Evolutionary conservation across 2,113 vertebrate genomes (phyloP).

Genomic region (Sceloporus undulatus): DNA sequence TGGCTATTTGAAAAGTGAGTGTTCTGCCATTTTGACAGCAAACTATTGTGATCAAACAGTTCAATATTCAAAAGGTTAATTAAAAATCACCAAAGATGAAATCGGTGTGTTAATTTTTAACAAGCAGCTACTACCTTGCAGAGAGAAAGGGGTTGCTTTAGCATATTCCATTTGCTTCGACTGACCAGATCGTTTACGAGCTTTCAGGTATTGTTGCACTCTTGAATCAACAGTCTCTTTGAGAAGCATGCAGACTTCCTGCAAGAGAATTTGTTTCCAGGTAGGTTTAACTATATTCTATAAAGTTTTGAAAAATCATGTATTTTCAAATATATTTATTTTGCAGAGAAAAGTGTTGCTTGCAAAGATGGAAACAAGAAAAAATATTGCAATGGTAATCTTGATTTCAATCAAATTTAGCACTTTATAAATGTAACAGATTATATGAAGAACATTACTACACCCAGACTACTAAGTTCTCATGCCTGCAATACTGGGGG

Average conservation of each 20-base stretch:
- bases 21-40: background rate
- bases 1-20: background rate
- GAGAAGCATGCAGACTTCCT: conserved; percentile 87
- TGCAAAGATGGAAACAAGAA: background rate
- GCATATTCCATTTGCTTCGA: conserved; percentile 77
- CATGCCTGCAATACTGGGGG: too few species aligned
- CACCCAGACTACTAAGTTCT: background rate
- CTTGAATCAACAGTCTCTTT: conserved; percentile 87
- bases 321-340: background rate
- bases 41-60: background rate
- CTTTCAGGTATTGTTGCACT: conserved; percentile 83
- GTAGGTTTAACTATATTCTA: background rate
- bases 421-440: too few species aligned
- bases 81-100: background rate
- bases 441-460: background rate
- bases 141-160: conserved; percentile 79
- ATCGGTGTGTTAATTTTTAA: background rate
- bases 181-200: conserved; percentile 73
- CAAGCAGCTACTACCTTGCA: conserved; percentile 82
- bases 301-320: background rate
- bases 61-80: conserved; percentile 10
- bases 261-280: conserved; percentile 55
- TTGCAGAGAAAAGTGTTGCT: background rate
- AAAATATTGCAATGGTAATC: background rate
- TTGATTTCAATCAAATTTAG: too few species aligned